Percentiles rank a stretch among this genome's conserved stretches.
Evolutionary conservation across 2,797 vertebrate genomes (phyloP).

Genomic region (Heteromormyrus szaboi): DNA sequence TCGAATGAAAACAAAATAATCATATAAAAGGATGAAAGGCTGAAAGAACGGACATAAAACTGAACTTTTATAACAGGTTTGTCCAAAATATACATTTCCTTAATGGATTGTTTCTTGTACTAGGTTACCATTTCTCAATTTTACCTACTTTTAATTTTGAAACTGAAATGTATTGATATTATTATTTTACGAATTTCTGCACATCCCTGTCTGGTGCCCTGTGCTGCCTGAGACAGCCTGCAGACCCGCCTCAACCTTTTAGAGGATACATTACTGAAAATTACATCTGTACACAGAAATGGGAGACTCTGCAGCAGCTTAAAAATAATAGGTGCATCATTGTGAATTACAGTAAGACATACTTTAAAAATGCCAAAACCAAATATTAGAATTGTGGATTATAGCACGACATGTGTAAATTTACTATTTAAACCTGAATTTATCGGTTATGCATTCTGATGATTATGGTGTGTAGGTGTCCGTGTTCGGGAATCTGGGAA

Average conservation of each 20-base stretch:
- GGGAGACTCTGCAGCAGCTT: neutral
- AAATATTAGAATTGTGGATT: neutral
- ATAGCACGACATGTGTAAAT: neutral
- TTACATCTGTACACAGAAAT: neutral
- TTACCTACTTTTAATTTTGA: neutral
- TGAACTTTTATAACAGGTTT: neutral
- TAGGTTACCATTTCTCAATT: neutral
- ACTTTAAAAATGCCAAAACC: no score
- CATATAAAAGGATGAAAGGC: neutral
- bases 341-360: neutral
- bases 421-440: neutral
- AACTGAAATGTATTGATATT: neutral
- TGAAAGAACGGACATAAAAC: neutral
- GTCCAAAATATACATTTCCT: neutral
- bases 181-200: neutral
- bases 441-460: neutral
- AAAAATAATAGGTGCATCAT: neutral
- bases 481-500: constrained; percentile 7
- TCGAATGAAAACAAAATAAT: neutral
- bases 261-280: neutral
- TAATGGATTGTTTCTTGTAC: neutral
- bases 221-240: neutral
- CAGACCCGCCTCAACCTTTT: neutral
- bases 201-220: neutral
- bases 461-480: neutral